phyloP scores from a whole-genome alignment of 2,888 invertebrate genomes.

The Hirudinaria manillensis region DNA sequence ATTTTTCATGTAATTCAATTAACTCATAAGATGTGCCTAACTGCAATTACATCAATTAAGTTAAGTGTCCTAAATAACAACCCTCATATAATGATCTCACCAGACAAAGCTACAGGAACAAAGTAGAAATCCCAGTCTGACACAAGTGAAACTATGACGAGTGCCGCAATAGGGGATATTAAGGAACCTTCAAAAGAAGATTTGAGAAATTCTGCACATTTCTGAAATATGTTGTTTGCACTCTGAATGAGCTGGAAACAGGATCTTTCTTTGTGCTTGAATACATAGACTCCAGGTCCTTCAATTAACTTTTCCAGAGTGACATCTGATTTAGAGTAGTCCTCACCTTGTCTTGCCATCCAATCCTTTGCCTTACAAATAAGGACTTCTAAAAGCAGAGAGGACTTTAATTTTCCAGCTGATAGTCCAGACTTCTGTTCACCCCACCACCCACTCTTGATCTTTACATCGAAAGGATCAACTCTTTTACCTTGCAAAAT shows the following conservation, averaged over 20 bases:
- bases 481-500: constrained; percentile 40
- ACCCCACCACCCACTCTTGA: constrained; percentile 43
- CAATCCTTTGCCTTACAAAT: constrained; percentile 38
- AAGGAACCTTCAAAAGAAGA: constrained; percentile 38
- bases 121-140: constrained; percentile 43
- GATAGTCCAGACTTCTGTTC: constrained; percentile 40
- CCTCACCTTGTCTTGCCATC: constrained; percentile 34
- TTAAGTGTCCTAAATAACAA: neutral
- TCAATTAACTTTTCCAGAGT: constrained; percentile 35
- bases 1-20: no score
- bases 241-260: constrained; percentile 39
- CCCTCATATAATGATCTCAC: neutral
- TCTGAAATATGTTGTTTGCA: constrained; percentile 38
- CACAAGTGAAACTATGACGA: constrained; percentile 38
- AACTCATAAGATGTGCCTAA: no score
- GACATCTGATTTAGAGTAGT: constrained; percentile 9
- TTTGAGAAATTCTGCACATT: constrained; percentile 37
- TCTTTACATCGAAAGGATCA: constrained; percentile 40
- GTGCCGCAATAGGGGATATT: constrained; percentile 36
- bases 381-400: constrained; percentile 36
- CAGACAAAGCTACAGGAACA: constrained; percentile 13
- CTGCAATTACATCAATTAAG: no score
- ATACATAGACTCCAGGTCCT: constrained; percentile 41
- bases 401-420: constrained; percentile 41
- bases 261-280: constrained; percentile 40